A percentile compares a stretch with the other conserved stretches of the same genome.
These are phyloP conservation scores for Rhea americana DNA, from an alignment of 2,113 vertebrate genomes.

Conservation along the genomic window DNA sequence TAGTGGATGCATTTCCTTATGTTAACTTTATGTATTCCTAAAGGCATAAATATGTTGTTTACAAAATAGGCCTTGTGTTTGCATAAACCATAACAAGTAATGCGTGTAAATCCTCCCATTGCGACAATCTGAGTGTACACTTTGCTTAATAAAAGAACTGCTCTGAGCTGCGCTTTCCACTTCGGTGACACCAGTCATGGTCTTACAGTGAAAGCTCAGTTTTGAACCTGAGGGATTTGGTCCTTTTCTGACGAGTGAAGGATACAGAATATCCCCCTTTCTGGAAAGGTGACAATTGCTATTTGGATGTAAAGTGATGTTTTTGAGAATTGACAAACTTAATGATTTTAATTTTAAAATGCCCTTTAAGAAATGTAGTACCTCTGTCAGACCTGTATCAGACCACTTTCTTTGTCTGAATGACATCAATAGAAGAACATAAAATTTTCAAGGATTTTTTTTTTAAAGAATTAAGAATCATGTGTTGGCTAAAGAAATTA, in stretches of 20 bases:
- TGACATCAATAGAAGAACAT: background rate
- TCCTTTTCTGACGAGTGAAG: background rate
- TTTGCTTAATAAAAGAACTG: slow-evolving; percentile 10
- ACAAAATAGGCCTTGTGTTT: slow-evolving; percentile 64
- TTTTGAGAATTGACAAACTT: background rate
- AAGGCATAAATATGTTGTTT: slow-evolving; percentile 75
- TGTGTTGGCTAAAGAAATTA: background rate
- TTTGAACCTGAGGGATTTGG: background rate
- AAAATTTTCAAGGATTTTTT: background rate
- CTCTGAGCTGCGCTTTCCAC: background rate
- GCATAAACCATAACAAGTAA: slow-evolving; percentile 67
- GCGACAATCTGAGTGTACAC: slow-evolving; percentile 7
- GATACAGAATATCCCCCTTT: background rate
- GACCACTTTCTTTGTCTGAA: background rate
- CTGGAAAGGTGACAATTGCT: background rate
- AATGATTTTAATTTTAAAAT: background rate
- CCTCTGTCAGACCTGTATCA: background rate
- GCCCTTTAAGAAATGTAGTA: background rate
- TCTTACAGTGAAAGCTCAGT: background rate
- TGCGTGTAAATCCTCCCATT: slow-evolving; percentile 45
- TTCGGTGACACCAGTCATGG: background rate
- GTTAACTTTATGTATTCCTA: slow-evolving; percentile 69
- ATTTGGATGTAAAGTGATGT: background rate
- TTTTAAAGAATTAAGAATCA: background rate
- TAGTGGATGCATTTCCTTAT: slow-evolving; percentile 71